These are phyloP conservation scores for Eulimnadia texana DNA, from an alignment of 1,140 invertebrate genomes.

Conservation along the genomic window DNA sequence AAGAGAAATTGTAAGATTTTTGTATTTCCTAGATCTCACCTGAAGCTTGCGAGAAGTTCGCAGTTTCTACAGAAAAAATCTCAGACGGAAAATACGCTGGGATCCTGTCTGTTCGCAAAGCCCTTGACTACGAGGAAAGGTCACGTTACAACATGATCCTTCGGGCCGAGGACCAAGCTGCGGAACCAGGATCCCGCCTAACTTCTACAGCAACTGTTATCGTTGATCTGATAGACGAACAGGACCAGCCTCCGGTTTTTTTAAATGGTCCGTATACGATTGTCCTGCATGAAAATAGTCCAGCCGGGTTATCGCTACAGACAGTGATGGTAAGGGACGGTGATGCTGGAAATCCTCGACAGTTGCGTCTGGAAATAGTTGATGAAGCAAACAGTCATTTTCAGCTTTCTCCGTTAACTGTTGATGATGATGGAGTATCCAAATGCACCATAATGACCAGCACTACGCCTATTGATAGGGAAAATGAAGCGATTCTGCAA, in stretches of 20 bases:
- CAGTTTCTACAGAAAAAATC: slow-evolving; percentile 32
- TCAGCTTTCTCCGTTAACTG: slow-evolving; percentile 24
- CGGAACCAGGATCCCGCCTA: slow-evolving; percentile 35
- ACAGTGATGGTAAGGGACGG: slow-evolving; percentile 54
- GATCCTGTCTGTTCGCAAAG: slow-evolving; percentile 41
- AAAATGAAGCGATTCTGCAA: slow-evolving; percentile 51
- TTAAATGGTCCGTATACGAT: slow-evolving; percentile 61
- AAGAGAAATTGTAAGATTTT: not conserved
- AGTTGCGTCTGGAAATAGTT: slow-evolving; percentile 45
- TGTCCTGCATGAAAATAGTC: slow-evolving; percentile 54
- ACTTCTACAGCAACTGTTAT: slow-evolving; percentile 51
- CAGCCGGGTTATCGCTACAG: slow-evolving; percentile 29
- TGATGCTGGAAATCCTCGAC: slow-evolving; percentile 52
- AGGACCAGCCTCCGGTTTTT: slow-evolving; percentile 64
- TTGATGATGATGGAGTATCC: slow-evolving; percentile 17
- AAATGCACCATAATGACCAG: slow-evolving; percentile 41
- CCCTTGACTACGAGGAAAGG: slow-evolving; percentile 55
- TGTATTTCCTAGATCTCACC: slow-evolving; percentile 22
- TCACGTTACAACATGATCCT: slow-evolving; percentile 53
- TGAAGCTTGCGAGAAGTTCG: slow-evolving; percentile 24
- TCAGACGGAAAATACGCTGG: slow-evolving; percentile 52
- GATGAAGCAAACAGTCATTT: slow-evolving; percentile 53
- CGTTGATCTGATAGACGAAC: slow-evolving; percentile 57
- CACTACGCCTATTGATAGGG: slow-evolving; percentile 49
- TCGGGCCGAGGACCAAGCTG: slow-evolving; percentile 44